Conservation (phyloP, 2,797 vertebrate genomes). For the Leuciscus waleckii region DNA sequence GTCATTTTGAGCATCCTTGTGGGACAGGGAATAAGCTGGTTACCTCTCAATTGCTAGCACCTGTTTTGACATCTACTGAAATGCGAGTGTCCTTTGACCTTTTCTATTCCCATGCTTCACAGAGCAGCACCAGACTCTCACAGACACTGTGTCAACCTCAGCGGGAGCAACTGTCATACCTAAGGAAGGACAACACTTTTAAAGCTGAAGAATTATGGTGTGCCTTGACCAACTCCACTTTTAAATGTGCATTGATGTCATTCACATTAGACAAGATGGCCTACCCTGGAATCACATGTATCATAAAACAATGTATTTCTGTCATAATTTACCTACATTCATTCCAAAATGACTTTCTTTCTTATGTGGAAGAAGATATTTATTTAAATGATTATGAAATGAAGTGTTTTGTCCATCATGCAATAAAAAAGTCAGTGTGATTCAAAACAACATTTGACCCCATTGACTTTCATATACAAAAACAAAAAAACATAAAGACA, state of each 20-base stretch:
- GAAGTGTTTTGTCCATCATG: not conserved
- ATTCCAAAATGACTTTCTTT: not conserved
- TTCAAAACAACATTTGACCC: not conserved
- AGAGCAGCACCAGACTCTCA: slow-evolving; percentile 66
- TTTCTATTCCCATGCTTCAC: slow-evolving; percentile 71
- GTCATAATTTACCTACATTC: not conserved
- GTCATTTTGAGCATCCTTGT: slow-evolving; percentile 31
- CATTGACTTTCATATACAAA: not conserved
- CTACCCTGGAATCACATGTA: not conserved
- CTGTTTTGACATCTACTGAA: slow-evolving; percentile 80
- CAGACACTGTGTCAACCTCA: slow-evolving; percentile 91
- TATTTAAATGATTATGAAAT: not conserved
- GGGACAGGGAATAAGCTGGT: slow-evolving; percentile 53
- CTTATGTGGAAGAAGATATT: not conserved
- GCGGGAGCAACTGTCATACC: slow-evolving; percentile 83
- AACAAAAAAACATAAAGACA: not conserved
- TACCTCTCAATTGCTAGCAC: slow-evolving; percentile 72
- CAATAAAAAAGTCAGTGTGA: not conserved
- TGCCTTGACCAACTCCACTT: slow-evolving; percentile 28
- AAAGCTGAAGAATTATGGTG: slow-evolving; percentile 51
- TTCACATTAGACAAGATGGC: not conserved
- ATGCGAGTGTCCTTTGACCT: slow-evolving; percentile 77
- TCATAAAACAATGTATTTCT: not conserved
- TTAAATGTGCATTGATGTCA: slow-evolving; percentile 19
- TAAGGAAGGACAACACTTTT: slow-evolving; percentile 75